Base-by-base conservation (phyloP, 2,888 invertebrate genomes). In the Erebia ligea region DNA sequence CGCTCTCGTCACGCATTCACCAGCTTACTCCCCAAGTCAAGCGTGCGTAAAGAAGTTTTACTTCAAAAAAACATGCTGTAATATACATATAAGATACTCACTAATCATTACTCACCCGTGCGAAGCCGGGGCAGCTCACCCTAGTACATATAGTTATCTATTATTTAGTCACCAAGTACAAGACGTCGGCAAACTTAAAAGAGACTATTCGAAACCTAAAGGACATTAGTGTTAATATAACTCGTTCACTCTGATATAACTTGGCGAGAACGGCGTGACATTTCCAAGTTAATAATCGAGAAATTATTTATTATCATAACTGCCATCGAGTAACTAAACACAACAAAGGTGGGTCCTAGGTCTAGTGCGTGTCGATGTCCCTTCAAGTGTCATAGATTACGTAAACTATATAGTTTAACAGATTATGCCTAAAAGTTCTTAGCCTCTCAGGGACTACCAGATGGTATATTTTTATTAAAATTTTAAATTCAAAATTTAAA, bases 291-390 rank as follows among this genome's bases (percentile, higher is more conserved):
- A 64, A 66, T 66, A 54, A 50, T 68, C 48, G 45, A 25, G 40
- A 54, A 71, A 69, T 67, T 68, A 70, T 71, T 75, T 77, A 74
- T 75, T 72, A 72, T 48, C 61, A 66, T 50, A 63, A 61, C 40
- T 56, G 17, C 52, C 64, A 52, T 50, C 25, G 10, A 50, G 62
- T 50, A 9, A n/a, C 70, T 34, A 52, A 71, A 73, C 74, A 76
- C 62, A 65, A 74, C 72, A 71, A 74, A 71, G 75, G 73, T 71
- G 74, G 74, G 67, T 48, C 67, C 73, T 74, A 73, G 73, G 58
- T 67, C 61, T n/a, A 40, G 52, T 64, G 52, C 34, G 40, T 64
- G 54, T 40, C 52, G 64, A 52, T 40, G 52, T 63, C 64, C 64
- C 15, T 62, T 52, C 50, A 10, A 63, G 64, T 52, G 52, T 40